A percentile compares a stretch with the other conserved stretches of the same genome.
Evolutionary conservation across 2,797 vertebrate species (phyloP).

Genomic region (Mus spretus): DNA sequence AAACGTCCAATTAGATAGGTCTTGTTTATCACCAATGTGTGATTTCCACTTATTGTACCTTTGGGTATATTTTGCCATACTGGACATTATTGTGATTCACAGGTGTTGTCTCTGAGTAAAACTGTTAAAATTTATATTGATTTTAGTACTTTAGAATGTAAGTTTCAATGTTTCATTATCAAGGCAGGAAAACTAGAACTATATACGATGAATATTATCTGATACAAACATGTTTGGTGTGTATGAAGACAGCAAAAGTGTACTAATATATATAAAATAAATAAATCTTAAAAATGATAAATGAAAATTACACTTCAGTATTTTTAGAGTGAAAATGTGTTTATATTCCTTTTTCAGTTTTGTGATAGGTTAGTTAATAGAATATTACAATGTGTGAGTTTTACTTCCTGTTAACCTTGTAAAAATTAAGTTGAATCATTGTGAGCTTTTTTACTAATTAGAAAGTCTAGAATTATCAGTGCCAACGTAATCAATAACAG

Average conservation of each 20-base stretch:
- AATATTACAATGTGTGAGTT: neutral
- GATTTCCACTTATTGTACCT: neutral
- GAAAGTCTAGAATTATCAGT: neutral
- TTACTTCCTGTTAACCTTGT: neutral
- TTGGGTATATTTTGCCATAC: neutral
- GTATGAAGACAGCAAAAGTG: neutral
- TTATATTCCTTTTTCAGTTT: neutral
- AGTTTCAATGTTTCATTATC: neutral
- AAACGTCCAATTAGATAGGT: neutral
- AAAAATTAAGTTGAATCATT: slow-evolving; percentile 6
- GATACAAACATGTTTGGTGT: neutral
- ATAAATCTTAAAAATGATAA: neutral
- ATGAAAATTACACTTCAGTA: neutral
- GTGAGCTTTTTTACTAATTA: slow-evolving; percentile 21
- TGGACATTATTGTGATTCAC: neutral
- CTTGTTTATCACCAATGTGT: neutral
- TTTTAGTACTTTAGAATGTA: neutral
- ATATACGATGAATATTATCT: neutral
- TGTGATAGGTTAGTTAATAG: neutral
- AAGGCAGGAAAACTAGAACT: neutral
- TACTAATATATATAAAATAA: neutral
- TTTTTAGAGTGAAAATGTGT: neutral
- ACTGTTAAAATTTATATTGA: neutral
- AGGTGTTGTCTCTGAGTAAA: neutral
- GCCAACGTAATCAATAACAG: slow-evolving; percentile 22